Evolutionary conservation across 2,113 vertebrate species (phyloP).

Genomic region (Oryzias javanicus): DNA sequence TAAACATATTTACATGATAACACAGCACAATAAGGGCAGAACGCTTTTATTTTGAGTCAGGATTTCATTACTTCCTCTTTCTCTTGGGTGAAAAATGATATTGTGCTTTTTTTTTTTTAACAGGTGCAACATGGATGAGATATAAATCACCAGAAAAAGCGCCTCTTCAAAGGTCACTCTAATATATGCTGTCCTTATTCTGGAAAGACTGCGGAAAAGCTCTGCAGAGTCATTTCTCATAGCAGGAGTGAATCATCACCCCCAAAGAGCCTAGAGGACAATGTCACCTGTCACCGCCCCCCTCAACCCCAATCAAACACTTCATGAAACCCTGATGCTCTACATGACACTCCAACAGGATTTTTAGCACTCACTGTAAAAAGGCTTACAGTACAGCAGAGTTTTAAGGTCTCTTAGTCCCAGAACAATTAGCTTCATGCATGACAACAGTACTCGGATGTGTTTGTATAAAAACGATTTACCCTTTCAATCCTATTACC

Average conservation of each 20-base stretch:
- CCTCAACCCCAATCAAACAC: constrained; percentile 53
- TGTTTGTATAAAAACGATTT: constrained; percentile 55
- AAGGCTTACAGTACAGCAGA: constrained; percentile 35
- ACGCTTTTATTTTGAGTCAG: constrained; percentile 50
- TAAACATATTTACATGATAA: constrained; percentile 67
- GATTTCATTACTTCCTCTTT: constrained; percentile 58
- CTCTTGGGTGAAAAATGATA: constrained; percentile 58
- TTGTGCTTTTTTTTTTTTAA: constrained; percentile 35
- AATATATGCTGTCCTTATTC: constrained; percentile 15
- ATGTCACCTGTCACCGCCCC: constrained; percentile 41
- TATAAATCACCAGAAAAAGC: constrained; percentile 52
- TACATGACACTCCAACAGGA: too few species aligned
- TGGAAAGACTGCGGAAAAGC: constrained; percentile 15
- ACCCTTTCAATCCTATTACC: constrained; percentile 54
- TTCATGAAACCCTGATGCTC: constrained; percentile 22
- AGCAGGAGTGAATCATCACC: constrained; percentile 40
- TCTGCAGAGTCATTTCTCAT: constrained; percentile 37
- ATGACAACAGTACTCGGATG: constrained; percentile 40
- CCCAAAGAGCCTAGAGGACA: constrained; percentile 39
- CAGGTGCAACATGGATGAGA: constrained; percentile 57
- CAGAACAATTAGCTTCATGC: constrained; percentile 48
- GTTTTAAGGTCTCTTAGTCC: constrained; percentile 11
- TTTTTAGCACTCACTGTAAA: constrained; percentile 25
- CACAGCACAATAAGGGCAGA: constrained; percentile 27
- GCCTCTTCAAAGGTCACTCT: constrained; percentile 34